Base-by-base conservation (phyloP, 2,888 invertebrate species). In the Tenthredo scrophulariae region DNA sequence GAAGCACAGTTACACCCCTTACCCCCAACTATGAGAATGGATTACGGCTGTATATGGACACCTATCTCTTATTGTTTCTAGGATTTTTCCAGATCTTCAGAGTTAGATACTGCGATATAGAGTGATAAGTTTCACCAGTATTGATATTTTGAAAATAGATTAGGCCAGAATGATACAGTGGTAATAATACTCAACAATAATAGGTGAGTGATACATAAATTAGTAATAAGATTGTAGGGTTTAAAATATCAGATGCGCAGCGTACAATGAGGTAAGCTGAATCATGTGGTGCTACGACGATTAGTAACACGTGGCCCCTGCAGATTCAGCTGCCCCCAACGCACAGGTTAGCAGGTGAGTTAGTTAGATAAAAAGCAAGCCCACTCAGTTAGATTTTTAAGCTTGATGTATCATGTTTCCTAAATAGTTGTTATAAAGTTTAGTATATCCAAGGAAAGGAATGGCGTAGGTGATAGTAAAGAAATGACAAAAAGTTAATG, bases 241-340 rank as follows among this genome's bases (percentile, higher is more conserved):
- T 67, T 15, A 33, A 83, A 50, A 83, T 85, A 89, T 88, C 89
- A 90, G 89, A 87, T 88, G 89, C 88, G 89, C 87, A 86, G 87
- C 80, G 86, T 89, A 87, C 89, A 90, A 87, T 92, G 93, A 94
- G 93, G 93, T 94, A 95, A 96, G 96, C 96, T 95, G 95, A 96
- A 96, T 96, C 95, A 95, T 95, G 95, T 95, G 96, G 96, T 96
- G 96, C 95, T 96, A 96, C 95, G 95, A 93, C 87, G 88, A 89
- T 88, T 89, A 92, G 88, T 91, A 86, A 90, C 91, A 94, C 95
- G 95, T 94, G 94, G 94, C 94, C 94, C 94, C 93, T 94, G 93
- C 95, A 95, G 93, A 95, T 94, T 93, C 94, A 95, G 94, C 95
- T 93, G 90, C 93, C 90, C 91, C 91, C 89, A 91, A 89, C 89